These are phyloP conservation scores for Ostrea denselamellosa DNA, from an alignment of 1,140 invertebrate species.

Conservation along the genomic window DNA sequence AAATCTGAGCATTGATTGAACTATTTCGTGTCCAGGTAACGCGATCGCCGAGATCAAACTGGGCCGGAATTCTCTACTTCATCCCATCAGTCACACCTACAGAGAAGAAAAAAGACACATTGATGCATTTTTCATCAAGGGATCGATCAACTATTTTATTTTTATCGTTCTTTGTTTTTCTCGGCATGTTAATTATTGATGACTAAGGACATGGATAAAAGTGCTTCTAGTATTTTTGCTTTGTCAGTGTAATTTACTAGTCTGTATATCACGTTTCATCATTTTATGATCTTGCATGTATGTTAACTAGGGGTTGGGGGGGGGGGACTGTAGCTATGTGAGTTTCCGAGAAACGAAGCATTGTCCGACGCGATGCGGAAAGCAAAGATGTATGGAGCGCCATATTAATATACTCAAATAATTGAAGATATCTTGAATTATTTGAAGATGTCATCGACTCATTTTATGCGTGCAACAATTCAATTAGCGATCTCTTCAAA, in stretches of 20 bases:
- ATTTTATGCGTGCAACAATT: too few species aligned
- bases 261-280: not conserved
- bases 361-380: too few species aligned
- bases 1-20: not conserved
- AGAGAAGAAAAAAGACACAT: not conserved
- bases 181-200: slow-evolving; percentile 11
- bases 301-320: too few species aligned
- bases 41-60: not conserved
- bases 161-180: slow-evolving; percentile 28
- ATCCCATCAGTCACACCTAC: slow-evolving; percentile 10
- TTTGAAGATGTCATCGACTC: too few species aligned
- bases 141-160: slow-evolving; percentile 10
- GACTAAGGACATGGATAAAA: not conserved
- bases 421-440: too few species aligned
- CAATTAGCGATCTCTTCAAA: too few species aligned
- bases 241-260: slow-evolving; percentile 4
- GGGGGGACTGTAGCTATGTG: too few species aligned
- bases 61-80: not conserved
- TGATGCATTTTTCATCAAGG: slow-evolving; percentile 25
- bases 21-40: not conserved
- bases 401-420: too few species aligned
- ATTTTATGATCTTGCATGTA: not conserved
- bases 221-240: not conserved
- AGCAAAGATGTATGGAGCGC: too few species aligned
- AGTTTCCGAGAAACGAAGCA: too few species aligned